Base-by-base conservation (phyloP, 2,797 vertebrate species). In the Sebastes jordani region DNA sequence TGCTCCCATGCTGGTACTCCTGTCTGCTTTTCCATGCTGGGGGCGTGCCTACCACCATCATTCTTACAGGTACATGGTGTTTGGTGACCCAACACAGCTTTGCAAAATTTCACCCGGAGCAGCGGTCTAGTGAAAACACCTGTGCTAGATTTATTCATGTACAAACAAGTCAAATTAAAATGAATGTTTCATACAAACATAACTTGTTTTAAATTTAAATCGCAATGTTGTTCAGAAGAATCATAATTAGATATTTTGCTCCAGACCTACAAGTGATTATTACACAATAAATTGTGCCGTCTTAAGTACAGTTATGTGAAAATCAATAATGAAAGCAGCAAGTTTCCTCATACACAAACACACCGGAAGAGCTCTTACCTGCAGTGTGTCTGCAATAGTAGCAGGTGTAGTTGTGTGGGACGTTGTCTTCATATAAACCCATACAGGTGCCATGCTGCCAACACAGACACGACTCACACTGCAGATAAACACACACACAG, bases 371-470 rank as follows among this genome's bases (percentile, higher is more conserved):
- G 49, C 49, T 52, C 49, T 1, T 78, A 99, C 98, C 97, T 96
- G 97, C 96, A 59, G 97, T 96, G 92, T 98, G 97, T 91, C 97
- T 97, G 95, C 98, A 99, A 93, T 97, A 91, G 92, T 98, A 98
- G 89, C 98, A 99, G 94, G 94, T 97, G 82, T 99, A 99, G 89
- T 96, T 97, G 81, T 97, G 97, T 2, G 98, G 98, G 74, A 99
- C 95, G 76, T 96, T 97, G 94, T 99, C 96, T 94, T 99, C 98
- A 77, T 97, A 96, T 82, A 99, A 93, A 74, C 98, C 98, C 98
- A 99, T 99, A 86, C 98, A 99, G 83, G 97, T 97, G 62, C 98
- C 98, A 67, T 99, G 98, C 94, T 99, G 98, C 98, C 98, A 99
- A 90, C 97, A 98, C 30, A 97, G 92, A 94, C 98, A 99, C 54